These are phyloP conservation scores for Camponotus vicinus DNA, from an alignment of 1,140 invertebrate species.

Conservation along the genomic window DNA sequence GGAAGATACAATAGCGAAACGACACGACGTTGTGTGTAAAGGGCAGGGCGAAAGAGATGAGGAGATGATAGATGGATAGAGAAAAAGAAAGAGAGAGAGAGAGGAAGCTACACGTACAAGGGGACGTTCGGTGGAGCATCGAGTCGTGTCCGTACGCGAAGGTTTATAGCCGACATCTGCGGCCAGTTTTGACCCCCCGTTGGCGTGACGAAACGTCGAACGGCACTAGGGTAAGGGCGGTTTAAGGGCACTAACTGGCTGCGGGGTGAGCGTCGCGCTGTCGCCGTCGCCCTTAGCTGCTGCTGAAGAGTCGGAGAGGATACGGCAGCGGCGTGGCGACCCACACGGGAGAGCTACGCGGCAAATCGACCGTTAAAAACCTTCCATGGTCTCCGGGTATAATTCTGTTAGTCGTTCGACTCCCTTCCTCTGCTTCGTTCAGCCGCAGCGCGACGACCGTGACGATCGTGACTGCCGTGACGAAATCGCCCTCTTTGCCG, in stretches of 20 bases:
- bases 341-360: constrained; percentile 54
- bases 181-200: constrained; percentile 84
- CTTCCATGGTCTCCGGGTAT: constrained; percentile 77
- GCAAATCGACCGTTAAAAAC: constrained; percentile 86
- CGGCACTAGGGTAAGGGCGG: constrained; percentile 67
- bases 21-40: constrained; percentile 51
- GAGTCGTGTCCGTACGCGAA: constrained; percentile 61
- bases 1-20: constrained; percentile 79
- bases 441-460: constrained; percentile 64
- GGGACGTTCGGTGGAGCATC: constrained; percentile 44
- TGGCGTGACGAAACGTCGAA: constrained; percentile 83
- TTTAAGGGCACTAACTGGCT: constrained; percentile 78
- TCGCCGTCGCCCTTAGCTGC: constrained; percentile 58
- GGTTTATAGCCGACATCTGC: constrained; percentile 85
- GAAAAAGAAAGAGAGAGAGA: constrained; percentile 49
- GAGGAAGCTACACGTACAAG: constrained; percentile 17
- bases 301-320: constrained; percentile 37
- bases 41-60: neutral
- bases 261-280: constrained; percentile 68
- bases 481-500: constrained; percentile 68
- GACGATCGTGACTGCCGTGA: constrained; percentile 67
- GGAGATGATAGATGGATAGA: constrained; percentile 28
- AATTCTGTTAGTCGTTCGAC: constrained; percentile 83
- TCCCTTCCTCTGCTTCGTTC: constrained; percentile 17
- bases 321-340: constrained; percentile 3